These are phyloP conservation scores for Ecliptopera silaceata DNA, from an alignment of 2,888 invertebrate genomes.

Conservation along the genomic window DNA sequence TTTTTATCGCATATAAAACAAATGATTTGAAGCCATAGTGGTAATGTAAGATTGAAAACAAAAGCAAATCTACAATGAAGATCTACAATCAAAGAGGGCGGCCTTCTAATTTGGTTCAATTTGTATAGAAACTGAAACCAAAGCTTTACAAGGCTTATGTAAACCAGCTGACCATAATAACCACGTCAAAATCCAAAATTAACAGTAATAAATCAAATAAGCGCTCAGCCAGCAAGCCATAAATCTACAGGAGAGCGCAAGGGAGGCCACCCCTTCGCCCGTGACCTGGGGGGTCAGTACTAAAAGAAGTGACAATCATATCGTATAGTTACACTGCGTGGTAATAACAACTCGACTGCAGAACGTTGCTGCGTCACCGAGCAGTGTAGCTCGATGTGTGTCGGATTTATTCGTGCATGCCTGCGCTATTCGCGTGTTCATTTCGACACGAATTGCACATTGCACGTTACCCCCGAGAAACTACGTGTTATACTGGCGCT, in stretches of 20 bases:
- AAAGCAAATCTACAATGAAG: too few species aligned
- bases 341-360: too few species aligned
- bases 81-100: too few species aligned
- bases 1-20: too few species aligned
- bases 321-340: too few species aligned
- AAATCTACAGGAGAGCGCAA: conserved; percentile 9
- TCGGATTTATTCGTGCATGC: background rate
- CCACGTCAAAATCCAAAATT: conserved; percentile 12
- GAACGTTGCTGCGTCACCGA: too few species aligned
- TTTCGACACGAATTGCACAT: conserved; percentile 24
- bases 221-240: conserved; percentile 8
- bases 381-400: too few species aligned
- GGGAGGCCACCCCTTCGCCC: conserved; percentile 13
- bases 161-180: background rate
- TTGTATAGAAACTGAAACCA: background rate
- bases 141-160: background rate
- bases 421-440: conserved; percentile 19
- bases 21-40: too few species aligned
- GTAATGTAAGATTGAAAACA: too few species aligned
- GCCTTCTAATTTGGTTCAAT: too few species aligned
- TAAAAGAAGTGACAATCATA: too few species aligned
- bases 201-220: conserved; percentile 17
- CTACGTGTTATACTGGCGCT: conserved; percentile 12
- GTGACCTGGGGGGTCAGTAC: conserved; percentile 14
- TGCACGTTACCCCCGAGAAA: conserved; percentile 19